These are phyloP conservation scores for Naja naja DNA, from an alignment of 2,113 vertebrate genomes.

Conservation along the genomic window DNA sequence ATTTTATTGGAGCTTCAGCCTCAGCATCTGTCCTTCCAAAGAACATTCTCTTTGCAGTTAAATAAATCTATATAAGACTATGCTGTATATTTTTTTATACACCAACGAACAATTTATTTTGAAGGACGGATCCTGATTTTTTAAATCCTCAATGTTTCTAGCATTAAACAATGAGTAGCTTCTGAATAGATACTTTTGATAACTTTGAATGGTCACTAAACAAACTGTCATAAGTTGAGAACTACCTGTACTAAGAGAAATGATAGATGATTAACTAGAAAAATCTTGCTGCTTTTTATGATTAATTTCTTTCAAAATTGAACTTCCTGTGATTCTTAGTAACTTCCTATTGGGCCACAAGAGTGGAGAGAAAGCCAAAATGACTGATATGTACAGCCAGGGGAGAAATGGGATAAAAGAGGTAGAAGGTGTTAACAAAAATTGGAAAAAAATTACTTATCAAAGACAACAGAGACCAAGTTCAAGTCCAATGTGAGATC, in stretches of 20 bases:
- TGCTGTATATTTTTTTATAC: not conserved
- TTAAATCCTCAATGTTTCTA: not conserved
- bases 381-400: not conserved
- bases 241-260: conserved; percentile 33
- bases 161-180: not conserved
- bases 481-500: conserved; percentile 42
- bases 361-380: conserved; percentile 21
- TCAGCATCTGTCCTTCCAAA: too few relatives aligned
- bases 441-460: not conserved
- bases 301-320: conserved; percentile 39
- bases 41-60: not conserved
- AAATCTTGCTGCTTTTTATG: conserved; percentile 33
- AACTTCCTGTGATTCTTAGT: conserved; percentile 50
- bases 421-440: conserved; percentile 22
- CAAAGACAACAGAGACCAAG: conserved; percentile 13
- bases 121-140: not conserved
- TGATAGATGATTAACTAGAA: conserved; percentile 46
- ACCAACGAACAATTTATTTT: not conserved
- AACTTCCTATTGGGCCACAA: conserved; percentile 46
- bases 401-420: conserved; percentile 12
- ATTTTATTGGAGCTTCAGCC: too few relatives aligned
- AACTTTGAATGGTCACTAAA: not conserved
- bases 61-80: not conserved
- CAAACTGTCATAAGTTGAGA: not conserved
- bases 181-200: not conserved